These are phyloP conservation scores for Ectemnius cavifrons DNA, from an alignment of 2,888 invertebrate genomes.

Conservation along the genomic window DNA sequence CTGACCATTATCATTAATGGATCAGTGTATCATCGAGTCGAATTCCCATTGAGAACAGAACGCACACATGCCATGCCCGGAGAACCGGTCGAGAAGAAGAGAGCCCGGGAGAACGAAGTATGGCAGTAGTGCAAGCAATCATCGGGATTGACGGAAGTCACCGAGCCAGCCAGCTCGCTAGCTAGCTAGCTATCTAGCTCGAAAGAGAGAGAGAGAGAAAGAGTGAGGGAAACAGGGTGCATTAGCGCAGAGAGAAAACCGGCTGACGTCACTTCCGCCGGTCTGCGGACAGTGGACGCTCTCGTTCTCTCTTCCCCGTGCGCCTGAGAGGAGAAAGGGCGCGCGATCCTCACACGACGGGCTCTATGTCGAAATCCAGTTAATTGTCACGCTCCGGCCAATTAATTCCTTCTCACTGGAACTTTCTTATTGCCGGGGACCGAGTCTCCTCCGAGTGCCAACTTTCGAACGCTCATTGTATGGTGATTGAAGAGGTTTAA, in stretches of 20 bases:
- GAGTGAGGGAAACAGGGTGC: constrained; percentile 8
- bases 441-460: too few species aligned
- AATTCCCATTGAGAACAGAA: neutral
- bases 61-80: too few species aligned
- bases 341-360: neutral
- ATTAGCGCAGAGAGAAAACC: constrained; percentile 34
- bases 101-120: constrained; percentile 60
- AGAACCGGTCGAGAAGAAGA: neutral
- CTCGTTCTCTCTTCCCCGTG: neutral
- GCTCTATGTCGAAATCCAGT: neutral
- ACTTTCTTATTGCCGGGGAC: too few species aligned
- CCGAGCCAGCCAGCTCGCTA: constrained; percentile 14
- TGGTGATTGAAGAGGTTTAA: too few species aligned
- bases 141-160: constrained; percentile 66
- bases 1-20: too few species aligned
- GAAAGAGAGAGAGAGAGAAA: neutral
- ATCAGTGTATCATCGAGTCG: too few species aligned
- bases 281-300: constrained; percentile 20
- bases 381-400: neutral
- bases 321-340: neutral
- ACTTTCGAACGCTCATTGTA: too few species aligned
- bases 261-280: constrained; percentile 70
- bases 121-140: constrained; percentile 72
- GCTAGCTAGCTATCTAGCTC: too few species aligned
- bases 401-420: neutral